Base-by-base conservation (phyloP, 2,888 invertebrate genomes). In the Lissocephala sabroskyi region DNA sequence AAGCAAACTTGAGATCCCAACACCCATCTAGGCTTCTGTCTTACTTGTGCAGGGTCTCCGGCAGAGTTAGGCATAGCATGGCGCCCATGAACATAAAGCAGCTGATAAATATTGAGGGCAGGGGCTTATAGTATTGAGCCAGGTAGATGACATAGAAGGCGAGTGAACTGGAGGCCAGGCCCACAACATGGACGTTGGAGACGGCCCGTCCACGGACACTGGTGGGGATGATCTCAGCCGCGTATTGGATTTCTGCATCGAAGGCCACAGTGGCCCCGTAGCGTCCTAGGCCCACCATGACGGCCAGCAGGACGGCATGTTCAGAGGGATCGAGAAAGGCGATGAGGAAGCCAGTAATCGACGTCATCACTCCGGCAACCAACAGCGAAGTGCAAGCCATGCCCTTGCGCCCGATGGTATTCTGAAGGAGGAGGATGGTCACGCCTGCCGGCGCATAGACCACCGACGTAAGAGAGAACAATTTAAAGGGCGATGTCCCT, bases 171-270 rank as follows among this genome's bases (percentile, higher is more conserved):
- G 87, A 87, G 1, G 86, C 86, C 66, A 88, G 87, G 2, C 89
- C 89, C n/a, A 86, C 85, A 1, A 89, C 87, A 66, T 89, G 89
- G 1, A 89, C 86, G 28, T 87, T 86, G 6, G 88, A 87, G 3
- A 89, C 86, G 11, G 89, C 89, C 62, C 88, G 88, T 0, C 88
- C 89, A 19, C 89, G 79, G 1, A 89, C 87, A 37, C 87, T 87
- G 1, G 89, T 89, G 6, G 89, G 89, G 39, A 89, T 87, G 26
- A 90, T 81, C 77, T 90, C 89, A 0, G 89, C 87, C 1, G 88
- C 88, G 62, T 89, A 90, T 74, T 89, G 89, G 10, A 87, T 86
- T 16, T 88, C 88, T 2, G 89, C 88, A 79, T 89, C 89, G 66
- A 88, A 89, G 10, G 88, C 87, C 1, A 88, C 86, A 2, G 87